phyloP scores from a whole-genome alignment of 2,797 vertebrate genomes.

The Falco columbarius region DNA sequence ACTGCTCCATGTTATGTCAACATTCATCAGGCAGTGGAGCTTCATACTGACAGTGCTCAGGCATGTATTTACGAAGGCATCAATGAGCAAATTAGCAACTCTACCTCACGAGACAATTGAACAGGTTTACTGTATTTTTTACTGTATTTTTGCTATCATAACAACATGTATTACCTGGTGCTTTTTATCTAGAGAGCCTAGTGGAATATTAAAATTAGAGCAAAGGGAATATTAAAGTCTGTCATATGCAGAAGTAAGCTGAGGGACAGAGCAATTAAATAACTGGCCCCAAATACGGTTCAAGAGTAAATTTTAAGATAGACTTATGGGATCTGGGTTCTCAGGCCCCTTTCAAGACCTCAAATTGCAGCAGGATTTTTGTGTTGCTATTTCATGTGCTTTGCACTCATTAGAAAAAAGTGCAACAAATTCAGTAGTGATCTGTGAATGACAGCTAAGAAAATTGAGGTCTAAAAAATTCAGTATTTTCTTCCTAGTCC shows the following conservation, averaged over 20 bases:
- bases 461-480: neutral
- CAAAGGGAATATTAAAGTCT: neutral
- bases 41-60: neutral
- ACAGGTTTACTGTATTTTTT: constrained; percentile 20
- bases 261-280: neutral
- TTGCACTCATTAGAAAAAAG: neutral
- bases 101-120: neutral
- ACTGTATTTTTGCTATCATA: neutral
- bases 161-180: neutral
- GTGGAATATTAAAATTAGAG: neutral
- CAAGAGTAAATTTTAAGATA: neutral
- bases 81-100: constrained; percentile 31
- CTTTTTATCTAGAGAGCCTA: neutral
- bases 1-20: neutral
- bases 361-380: neutral
- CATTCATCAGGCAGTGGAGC: neutral
- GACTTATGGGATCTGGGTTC: neutral
- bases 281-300: neutral
- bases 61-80: constrained; percentile 29
- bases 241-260: neutral
- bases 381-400: neutral
- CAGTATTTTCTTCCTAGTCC: neutral
- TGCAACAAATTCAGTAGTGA: neutral
- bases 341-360: neutral
- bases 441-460: neutral